These are phyloP conservation scores for Acronicta aceris DNA, from an alignment of 2,888 invertebrate species.

Conservation along the genomic window DNA sequence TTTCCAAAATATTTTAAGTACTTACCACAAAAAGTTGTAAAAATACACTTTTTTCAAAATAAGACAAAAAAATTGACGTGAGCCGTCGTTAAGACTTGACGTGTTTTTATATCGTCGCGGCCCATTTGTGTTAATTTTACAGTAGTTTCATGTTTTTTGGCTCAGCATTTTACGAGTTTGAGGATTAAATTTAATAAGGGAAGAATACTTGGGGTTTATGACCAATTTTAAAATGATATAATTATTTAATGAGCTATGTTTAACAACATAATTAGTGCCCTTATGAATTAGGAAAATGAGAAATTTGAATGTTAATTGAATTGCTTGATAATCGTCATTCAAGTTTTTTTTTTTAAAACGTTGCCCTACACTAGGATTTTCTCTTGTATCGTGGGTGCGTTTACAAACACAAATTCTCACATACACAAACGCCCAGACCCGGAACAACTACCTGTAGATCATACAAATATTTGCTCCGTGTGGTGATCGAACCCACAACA, in stretches of 20 bases:
- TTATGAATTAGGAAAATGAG: too few species aligned
- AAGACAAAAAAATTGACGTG: conserved; percentile 35
- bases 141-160: conserved; percentile 44
- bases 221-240: conserved; percentile 29
- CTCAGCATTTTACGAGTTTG: conserved; percentile 23
- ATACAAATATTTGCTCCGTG: too few species aligned
- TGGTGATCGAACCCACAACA: too few species aligned
- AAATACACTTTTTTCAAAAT: conserved; percentile 18
- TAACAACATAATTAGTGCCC: background rate
- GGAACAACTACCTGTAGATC: too few species aligned
- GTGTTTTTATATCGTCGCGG: conserved; percentile 37
- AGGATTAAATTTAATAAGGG: conserved; percentile 40
- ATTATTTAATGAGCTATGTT: conserved; percentile 25
- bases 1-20: conserved; percentile 14
- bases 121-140: conserved; percentile 55
- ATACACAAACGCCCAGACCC: too few species aligned
- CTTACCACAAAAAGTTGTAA: conserved; percentile 11
- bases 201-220: conserved; percentile 39
- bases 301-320: too few species aligned
- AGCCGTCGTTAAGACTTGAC: conserved; percentile 44
- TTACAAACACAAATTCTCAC: too few species aligned
- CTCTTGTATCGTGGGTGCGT: too few species aligned
- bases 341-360: too few species aligned
- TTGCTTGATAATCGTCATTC: too few species aligned
- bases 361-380: too few species aligned